Conservation (phyloP, 2,113 vertebrate species). For the Acanthochromis polyacanthus region DNA sequence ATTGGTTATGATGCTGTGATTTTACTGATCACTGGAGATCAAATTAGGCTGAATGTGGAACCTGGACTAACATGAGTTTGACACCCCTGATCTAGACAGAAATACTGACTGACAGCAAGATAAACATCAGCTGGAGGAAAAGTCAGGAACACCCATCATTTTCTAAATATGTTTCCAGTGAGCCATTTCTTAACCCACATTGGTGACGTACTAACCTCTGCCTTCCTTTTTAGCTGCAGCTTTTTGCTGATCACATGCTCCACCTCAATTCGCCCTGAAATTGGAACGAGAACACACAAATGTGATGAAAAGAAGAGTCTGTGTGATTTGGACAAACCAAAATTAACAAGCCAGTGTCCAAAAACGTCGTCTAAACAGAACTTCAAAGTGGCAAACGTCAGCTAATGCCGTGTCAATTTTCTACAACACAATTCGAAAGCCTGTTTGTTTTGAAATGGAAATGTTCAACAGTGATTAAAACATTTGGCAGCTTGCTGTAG, state of each 20-base stretch:
- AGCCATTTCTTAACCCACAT: not conserved
- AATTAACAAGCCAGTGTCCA: slow-evolving; percentile 2
- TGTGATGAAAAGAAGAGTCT: not conserved
- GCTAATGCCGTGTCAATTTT: not conserved
- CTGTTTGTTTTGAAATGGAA: too few species aligned
- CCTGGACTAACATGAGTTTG: too few species aligned
- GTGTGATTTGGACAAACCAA: not conserved
- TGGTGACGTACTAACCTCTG: slow-evolving; percentile 73
- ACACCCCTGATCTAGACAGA: too few species aligned
- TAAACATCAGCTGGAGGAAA: too few species aligned
- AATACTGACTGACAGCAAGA: not conserved
- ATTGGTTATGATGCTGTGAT: too few species aligned
- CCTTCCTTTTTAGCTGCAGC: slow-evolving; percentile 82
- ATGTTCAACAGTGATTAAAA: too few species aligned
- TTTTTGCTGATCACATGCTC: slow-evolving; percentile 81
- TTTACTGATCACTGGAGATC: too few species aligned
- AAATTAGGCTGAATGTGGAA: too few species aligned
- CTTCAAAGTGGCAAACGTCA: not conserved
- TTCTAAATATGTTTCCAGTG: not conserved
- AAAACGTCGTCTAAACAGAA: not conserved
- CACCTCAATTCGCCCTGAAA: slow-evolving; percentile 82
- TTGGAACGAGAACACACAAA: slow-evolving; percentile 30
- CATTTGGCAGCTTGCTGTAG: not conserved
- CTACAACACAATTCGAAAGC: too few species aligned
- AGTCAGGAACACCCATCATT: not conserved